Percentiles rank a stretch among this genome's conserved stretches.
Evolutionary conservation across 2,797 vertebrate species (phyloP).

Genomic region (Potorous gilbertii): DNA sequence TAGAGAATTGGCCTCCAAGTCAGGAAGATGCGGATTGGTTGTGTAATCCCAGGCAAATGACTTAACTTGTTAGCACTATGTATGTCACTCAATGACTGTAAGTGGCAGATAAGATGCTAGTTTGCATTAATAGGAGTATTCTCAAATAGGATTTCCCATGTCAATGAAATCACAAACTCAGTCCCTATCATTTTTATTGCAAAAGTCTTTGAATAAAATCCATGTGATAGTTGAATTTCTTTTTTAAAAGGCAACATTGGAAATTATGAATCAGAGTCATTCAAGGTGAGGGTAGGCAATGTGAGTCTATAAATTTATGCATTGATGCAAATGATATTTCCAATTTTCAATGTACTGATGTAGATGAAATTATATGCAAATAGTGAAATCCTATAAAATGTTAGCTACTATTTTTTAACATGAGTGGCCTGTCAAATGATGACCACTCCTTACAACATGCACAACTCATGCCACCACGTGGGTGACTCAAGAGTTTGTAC

Average conservation of each 20-base stretch:
- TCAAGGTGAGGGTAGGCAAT: background rate
- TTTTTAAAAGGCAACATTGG: background rate
- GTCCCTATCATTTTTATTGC: background rate
- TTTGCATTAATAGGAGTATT: background rate
- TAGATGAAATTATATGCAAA: background rate
- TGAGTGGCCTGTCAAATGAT: background rate
- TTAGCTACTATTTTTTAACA: background rate
- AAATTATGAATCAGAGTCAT: background rate
- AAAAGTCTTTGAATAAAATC: background rate
- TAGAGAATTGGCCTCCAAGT: background rate
- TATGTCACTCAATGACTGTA: background rate
- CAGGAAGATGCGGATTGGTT: background rate
- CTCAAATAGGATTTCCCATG: background rate
- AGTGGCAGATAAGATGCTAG: background rate
- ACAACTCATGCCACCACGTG: background rate
- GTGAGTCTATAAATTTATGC: background rate
- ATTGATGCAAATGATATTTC: background rate
- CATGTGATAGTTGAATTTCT: background rate
- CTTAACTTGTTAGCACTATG: background rate
- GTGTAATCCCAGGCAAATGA: background rate
- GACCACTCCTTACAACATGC: background rate
- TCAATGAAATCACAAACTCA: background rate
- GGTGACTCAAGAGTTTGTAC: background rate
- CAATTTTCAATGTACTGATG: background rate
- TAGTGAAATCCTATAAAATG: background rate